Base-by-base conservation (phyloP, 2,888 invertebrate genomes). In the Ichneumon xanthorius region DNA sequence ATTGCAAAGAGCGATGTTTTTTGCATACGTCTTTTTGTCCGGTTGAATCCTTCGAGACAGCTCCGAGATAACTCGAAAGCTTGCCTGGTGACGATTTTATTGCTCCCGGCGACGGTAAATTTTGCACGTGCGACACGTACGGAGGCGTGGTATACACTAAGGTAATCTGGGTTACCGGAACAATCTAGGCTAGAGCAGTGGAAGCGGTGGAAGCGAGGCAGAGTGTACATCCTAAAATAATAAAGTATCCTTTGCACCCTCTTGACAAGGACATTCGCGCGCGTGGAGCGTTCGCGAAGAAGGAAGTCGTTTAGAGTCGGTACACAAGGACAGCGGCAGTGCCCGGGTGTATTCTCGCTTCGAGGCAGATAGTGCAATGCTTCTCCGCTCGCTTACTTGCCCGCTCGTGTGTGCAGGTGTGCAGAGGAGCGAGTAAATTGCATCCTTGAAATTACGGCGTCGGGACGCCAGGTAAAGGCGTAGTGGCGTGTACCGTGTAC, bases 371-470 rank as follows among this genome's bases (percentile, higher is more conserved):
- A 67, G 67, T 53, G 53, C 68, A 58, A 61, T 72, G 73, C 75
- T 55, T 71, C 40, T 79, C 26, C 14, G 67, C 70, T 77, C 80
- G 72, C 72, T 70, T 65, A 71, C 67, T 77, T 14, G 76, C 58
- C 58, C 26, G 68, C 45, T 75, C 50, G 63, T 81, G 67, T 85
- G 68, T 78, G 80, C 85, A 85, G 82, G 85, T 85, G 82, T 85
- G 71, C 85, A 72, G 61, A 82, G 80, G 58, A 85, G 80, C 82
- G 77, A 85, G 58, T 82, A 85, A 85, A 85, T 85, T 85, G 85
- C 85, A 85, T 80, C 77, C 85, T 85, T 80, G 85, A 85, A 85
- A 85, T 85, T 85, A 85, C 80, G 80, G 76, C 85, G 80, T 82
- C 67, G 76, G 77, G 79, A 71, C 61, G 67, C 50, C 76, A n/a